Base-by-base conservation (phyloP, 2,888 invertebrate species). In the Andrena haemorrhoa region DNA sequence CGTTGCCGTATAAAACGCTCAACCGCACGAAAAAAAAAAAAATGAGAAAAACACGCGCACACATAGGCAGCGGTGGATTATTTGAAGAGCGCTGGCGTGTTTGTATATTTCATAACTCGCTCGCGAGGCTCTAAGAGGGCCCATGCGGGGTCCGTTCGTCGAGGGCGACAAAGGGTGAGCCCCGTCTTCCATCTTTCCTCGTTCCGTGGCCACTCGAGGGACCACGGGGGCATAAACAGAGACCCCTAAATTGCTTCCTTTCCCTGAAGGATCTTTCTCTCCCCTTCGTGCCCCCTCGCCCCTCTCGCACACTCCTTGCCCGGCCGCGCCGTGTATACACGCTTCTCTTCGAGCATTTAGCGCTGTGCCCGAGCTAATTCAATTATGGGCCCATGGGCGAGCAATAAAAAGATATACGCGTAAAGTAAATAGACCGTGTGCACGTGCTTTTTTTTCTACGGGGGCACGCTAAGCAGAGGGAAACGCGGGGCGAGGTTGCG, bases 81-180 rank as follows among this genome's bases (percentile, higher is more conserved):
- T 92, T 92, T 92, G 90, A 87, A 91, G 92, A 92, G 90, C 86
- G 81, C 71, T 51, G 33, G 79, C 60, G 75, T 86, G 90, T 93
- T 93, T 92, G 90, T 93, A 91, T 90, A 92, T 92, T 92, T 93
- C 91, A 91, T 92, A 93, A 93, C 90, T 91, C 90, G 91, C 87
- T 89, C 89, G 80, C 71, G 72, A 84, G 84, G 86, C 33, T 85
- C 81, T 79, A 75, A 83, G 60, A 78, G 85, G 80, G 78, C 79
- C 88, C 78, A 77, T 71, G 73, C 73, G 78, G 75, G 75, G 64
- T n/a, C 61, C 70, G 80, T 80, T 79, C 71, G 5, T 58, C 71
- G 63, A 68, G 29, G 82, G 82, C 82, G 81, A 82, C 82, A 82
- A 82, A 82, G 82, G 82, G 82, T 80, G 68, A 66, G 65, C 61